Evolutionary conservation across 2,797 vertebrate genomes (phyloP).

Genomic region (Phoeniculus purpureus): DNA sequence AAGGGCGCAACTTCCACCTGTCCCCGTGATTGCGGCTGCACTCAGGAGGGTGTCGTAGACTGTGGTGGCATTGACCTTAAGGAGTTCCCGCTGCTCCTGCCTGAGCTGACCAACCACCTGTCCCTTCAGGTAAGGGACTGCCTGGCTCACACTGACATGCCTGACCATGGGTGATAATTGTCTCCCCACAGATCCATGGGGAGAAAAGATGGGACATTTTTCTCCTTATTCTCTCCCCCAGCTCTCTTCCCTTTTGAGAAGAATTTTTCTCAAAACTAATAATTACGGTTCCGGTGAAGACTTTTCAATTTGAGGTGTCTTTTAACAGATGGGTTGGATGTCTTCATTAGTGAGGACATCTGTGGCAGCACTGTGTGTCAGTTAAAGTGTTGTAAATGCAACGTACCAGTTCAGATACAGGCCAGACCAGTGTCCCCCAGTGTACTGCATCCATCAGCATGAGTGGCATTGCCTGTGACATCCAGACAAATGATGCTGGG

Average conservation of each 20-base stretch:
- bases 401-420: neutral
- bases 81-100: conserved; percentile 86
- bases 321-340: neutral
- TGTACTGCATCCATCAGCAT: fast-evolving
- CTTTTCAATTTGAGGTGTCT: neutral
- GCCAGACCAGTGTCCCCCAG: fast-evolving
- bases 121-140: conserved; percentile 87
- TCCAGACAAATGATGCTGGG: neutral
- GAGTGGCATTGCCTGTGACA: neutral
- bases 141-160: fast-evolving
- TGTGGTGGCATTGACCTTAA: conserved; percentile 92
- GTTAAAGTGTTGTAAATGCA: too few relatives aligned
- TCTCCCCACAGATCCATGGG: too few relatives aligned
- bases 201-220: fast-evolving
- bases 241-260: neutral
- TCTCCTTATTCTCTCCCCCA: neutral
- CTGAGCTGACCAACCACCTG: conserved; percentile 86
- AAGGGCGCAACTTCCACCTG: conserved; percentile 71
- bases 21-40: conserved; percentile 88
- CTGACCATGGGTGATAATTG: fast-evolving
- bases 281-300: neutral
- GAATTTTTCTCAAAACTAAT: neutral
- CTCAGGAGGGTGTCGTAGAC: conserved; percentile 88
- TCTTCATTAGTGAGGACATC: neutral
- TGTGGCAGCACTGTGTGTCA: fast-evolving